Conservation (phyloP, 2,888 invertebrate genomes). For the Scaeva pyrastri region DNA sequence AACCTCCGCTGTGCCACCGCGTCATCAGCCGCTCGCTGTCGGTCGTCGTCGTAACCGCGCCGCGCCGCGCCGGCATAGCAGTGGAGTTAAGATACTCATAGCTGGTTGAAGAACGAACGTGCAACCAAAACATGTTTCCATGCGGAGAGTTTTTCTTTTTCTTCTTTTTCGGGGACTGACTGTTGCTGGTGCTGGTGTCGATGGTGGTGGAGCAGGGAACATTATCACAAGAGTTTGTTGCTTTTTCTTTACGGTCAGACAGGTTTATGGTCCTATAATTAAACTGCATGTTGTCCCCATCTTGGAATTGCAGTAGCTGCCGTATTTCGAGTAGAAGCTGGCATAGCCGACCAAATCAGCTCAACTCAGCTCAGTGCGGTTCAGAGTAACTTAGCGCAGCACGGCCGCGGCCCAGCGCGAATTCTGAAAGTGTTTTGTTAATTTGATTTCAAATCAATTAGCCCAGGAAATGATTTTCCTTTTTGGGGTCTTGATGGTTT, state of each 20-base stretch:
- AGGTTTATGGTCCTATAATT: slow-evolving; percentile 66
- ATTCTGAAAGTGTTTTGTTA: slow-evolving; percentile 67
- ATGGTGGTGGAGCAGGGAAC: background rate
- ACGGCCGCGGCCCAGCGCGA: too few relatives aligned
- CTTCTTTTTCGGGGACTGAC: slow-evolving; percentile 12
- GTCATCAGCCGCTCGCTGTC: background rate
- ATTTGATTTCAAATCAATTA: slow-evolving; percentile 69
- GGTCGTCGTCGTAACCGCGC: slow-evolving; percentile 20
- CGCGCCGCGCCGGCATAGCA: background rate
- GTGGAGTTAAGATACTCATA: background rate
- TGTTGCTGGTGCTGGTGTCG: background rate
- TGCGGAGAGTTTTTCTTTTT: slow-evolving; percentile 9
- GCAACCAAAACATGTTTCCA: slow-evolving; percentile 49
- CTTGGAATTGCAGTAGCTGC: slow-evolving; percentile 45
- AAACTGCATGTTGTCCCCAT: slow-evolving; percentile 64
- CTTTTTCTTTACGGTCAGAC: slow-evolving; percentile 35
- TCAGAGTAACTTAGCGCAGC: background rate
- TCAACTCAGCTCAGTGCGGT: background rate
- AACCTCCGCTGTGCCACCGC: slow-evolving; percentile 38
- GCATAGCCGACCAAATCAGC: background rate
- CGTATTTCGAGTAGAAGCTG: too few relatives aligned
- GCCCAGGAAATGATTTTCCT: slow-evolving; percentile 46
- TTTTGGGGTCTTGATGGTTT: slow-evolving; percentile 6
- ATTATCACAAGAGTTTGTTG: slow-evolving; percentile 38
- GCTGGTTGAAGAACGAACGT: slow-evolving; percentile 26